phyloP scores from a whole-genome alignment of 1,140 invertebrate species.

The Drosophila sproati region DNA sequence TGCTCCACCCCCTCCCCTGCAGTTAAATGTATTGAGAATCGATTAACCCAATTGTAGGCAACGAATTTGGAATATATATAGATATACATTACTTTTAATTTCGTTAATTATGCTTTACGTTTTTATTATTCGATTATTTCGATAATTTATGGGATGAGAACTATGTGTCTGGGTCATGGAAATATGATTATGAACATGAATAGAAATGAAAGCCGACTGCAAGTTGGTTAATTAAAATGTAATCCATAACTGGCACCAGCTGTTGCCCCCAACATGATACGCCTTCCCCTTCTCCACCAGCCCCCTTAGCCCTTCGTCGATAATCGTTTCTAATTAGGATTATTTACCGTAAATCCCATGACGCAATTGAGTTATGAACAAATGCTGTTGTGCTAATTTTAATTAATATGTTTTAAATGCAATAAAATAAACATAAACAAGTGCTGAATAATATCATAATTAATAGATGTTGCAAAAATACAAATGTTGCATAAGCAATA shows the following conservation, averaged over 20 bases:
- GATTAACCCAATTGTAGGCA: constrained; percentile 62
- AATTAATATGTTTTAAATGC: constrained; percentile 42
- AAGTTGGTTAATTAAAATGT: constrained; percentile 75
- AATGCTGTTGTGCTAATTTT: constrained; percentile 25
- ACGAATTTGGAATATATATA: constrained; percentile 45
- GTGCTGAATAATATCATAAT: constrained; percentile 15
- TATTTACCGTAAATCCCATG: constrained; percentile 27
- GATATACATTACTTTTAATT: constrained; percentile 71
- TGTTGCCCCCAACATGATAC: constrained; percentile 52
- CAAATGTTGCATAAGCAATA: neutral
- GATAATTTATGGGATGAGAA: constrained; percentile 50
- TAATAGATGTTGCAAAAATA: constrained; percentile 10
- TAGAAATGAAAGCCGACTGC: constrained; percentile 47
- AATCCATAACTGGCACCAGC: constrained; percentile 63
- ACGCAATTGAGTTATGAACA: constrained; percentile 33
- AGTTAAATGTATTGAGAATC: constrained; percentile 63
- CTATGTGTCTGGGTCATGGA: constrained; percentile 28
- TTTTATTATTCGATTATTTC: constrained; percentile 63
- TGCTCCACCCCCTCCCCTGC: constrained; percentile 46
- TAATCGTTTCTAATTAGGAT: constrained; percentile 53
- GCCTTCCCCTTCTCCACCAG: neutral
- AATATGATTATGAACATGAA: constrained; percentile 2
- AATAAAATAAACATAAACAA: constrained; percentile 32
- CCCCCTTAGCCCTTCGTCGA: constrained; percentile 5
- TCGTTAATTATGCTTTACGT: constrained; percentile 66